phyloP scores from a whole-genome alignment of 1,140 invertebrate species.

The Tenebrio molitor region DNA sequence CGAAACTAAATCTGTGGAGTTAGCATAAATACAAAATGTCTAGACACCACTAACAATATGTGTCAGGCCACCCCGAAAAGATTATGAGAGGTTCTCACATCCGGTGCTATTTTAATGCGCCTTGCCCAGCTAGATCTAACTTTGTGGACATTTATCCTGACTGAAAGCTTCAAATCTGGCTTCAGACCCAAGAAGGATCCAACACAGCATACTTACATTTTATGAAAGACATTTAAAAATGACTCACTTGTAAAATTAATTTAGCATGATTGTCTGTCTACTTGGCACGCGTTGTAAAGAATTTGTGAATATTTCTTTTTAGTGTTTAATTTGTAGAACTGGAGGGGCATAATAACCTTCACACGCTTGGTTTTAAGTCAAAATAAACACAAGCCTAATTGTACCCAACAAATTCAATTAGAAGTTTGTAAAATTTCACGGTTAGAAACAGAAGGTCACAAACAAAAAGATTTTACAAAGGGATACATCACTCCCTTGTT shows the following conservation, averaged over 20 bases:
- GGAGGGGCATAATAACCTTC: neutral
- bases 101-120: conserved; percentile 21
- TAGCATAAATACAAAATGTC: conserved; percentile 4
- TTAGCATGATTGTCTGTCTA: too few species aligned
- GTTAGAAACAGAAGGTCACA: conserved; percentile 19
- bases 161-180: too few species aligned
- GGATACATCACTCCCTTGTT: neutral
- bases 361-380: conserved; percentile 11
- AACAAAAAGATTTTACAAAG: neutral
- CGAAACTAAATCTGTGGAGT: neutral
- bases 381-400: conserved; percentile 20
- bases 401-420: conserved; percentile 13
- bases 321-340: too few species aligned
- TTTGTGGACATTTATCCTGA: neutral
- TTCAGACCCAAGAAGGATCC: too few species aligned
- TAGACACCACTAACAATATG: neutral
- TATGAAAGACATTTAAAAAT: too few species aligned
- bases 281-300: too few species aligned
- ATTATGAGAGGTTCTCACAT: conserved; percentile 22
- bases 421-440: conserved; percentile 1
- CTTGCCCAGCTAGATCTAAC: neutral
- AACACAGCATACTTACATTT: too few species aligned
- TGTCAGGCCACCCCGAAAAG: conserved; percentile 19
- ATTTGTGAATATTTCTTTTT: too few species aligned
- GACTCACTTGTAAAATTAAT: too few species aligned